Conservation (phyloP, 2,113 vertebrate species). For the Uria lomvia region DNA sequence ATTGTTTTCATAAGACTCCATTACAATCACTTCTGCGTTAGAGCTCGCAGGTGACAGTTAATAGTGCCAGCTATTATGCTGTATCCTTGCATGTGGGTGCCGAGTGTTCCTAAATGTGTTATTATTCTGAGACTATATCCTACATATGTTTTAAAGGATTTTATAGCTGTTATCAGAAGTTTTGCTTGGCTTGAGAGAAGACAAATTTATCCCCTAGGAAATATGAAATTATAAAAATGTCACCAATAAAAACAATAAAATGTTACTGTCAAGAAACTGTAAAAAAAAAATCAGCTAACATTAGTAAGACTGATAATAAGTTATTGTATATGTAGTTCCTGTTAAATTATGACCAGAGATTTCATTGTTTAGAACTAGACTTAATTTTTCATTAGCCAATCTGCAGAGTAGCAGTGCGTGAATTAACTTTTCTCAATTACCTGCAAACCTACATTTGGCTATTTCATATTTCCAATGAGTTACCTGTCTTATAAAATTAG, state of each 20-base stretch:
- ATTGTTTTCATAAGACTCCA: background rate
- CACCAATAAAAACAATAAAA: background rate
- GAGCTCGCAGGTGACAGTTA: background rate
- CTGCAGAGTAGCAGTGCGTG: background rate
- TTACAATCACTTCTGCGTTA: background rate
- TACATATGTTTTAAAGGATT: background rate
- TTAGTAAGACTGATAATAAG: background rate
- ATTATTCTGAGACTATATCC: background rate
- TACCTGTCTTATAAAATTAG: background rate
- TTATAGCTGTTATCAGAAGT: background rate
- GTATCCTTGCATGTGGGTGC: background rate
- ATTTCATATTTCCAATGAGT: background rate
- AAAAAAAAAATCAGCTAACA: background rate
- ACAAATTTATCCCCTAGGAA: background rate
- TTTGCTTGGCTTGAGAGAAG: background rate
- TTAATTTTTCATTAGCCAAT: background rate
- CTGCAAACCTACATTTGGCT: background rate
- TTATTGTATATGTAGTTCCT: background rate
- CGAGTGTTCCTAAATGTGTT: background rate
- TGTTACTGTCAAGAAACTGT: background rate
- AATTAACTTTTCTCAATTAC: background rate
- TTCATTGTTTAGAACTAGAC: background rate
- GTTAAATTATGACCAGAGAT: background rate
- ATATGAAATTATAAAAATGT: background rate
- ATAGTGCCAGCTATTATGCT: background rate